phyloP scores from a whole-genome alignment of 2,888 invertebrate genomes.

The Tetragnatha montana region DNA sequence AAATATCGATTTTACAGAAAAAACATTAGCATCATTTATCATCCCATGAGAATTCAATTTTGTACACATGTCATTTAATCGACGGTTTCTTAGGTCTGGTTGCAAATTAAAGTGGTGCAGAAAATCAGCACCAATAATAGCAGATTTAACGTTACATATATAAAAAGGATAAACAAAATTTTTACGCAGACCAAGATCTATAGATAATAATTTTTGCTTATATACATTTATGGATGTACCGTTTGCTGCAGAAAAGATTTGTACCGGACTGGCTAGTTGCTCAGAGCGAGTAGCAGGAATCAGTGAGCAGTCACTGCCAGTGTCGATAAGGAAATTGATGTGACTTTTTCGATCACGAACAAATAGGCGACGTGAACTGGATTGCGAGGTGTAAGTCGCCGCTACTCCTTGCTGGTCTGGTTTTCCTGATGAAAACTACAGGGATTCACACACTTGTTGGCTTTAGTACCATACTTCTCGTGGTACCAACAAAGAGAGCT shows the following conservation, averaged over 20 bases:
- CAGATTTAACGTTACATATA: conserved; percentile 14
- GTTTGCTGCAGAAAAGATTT: conserved; percentile 21
- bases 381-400: conserved; percentile 38
- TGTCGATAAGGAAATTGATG: conserved; percentile 42
- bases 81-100: not conserved
- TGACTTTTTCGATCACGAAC: conserved; percentile 32
- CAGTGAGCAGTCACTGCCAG: conserved; percentile 25
- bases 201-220: conserved; percentile 2
- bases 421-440: conserved; percentile 44
- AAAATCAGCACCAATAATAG: conserved; percentile 18
- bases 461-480: conserved; percentile 52
- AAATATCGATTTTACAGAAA: conserved; percentile 19
- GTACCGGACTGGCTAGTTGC: not conserved
- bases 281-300: conserved; percentile 8
- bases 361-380: conserved; percentile 63
- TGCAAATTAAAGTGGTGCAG: conserved; percentile 2
- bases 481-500: conserved; percentile 59
- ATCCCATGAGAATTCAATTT: conserved; percentile 16
- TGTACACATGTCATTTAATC: conserved; percentile 1
- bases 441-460: conserved; percentile 43
- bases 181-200: conserved; percentile 33
- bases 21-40: not conserved
- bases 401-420: conserved; percentile 21
- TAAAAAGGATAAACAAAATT: conserved; percentile 32
- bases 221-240: conserved; percentile 14